These are phyloP conservation scores for Auanema sp. DNA, from an alignment of 2,888 invertebrate genomes.

Conservation along the genomic window DNA sequence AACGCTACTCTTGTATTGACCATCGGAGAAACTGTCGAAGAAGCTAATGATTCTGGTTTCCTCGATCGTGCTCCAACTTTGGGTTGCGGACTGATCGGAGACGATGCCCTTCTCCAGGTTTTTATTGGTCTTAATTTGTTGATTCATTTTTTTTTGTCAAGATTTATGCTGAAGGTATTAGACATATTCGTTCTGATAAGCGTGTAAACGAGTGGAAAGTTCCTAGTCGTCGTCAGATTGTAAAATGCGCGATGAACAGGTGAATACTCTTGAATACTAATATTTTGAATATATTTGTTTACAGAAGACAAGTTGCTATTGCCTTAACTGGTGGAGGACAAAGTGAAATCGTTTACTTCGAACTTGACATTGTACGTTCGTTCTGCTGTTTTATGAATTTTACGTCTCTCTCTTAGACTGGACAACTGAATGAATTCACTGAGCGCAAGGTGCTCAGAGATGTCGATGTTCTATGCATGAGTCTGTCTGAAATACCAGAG, in stretches of 20 bases:
- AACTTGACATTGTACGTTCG: conserved; percentile 95
- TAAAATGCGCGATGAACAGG: conserved; percentile 96
- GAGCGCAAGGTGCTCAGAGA: conserved; percentile 89
- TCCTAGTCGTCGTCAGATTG: conserved; percentile 92
- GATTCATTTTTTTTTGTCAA: conserved; percentile 62
- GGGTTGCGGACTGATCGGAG: conserved; percentile 95
- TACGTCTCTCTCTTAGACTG: conserved; percentile 29
- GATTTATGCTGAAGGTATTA: conserved; percentile 96
- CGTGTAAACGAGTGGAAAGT: conserved; percentile 99
- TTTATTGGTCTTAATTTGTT: conserved; percentile 10
- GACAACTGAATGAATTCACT: conserved; percentile 89
- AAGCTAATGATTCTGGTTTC: conserved; percentile 99
- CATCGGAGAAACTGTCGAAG: conserved; percentile 99
- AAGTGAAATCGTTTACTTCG: conserved; percentile 96
- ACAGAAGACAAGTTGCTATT: conserved; percentile 86
- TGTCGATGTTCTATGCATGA: conserved; percentile 97
- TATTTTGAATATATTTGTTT: neutral
- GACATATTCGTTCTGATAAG: conserved; percentile 95
- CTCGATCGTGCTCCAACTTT: conserved; percentile 96
- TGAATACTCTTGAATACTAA: conserved; percentile 80
- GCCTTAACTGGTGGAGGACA: conserved; percentile 89
- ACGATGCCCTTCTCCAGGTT: conserved; percentile 94
- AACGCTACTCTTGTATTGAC: conserved; percentile 96
- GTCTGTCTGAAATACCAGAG: conserved; percentile 87
- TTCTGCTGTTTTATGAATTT: no score